A percentile compares a stretch with the other conserved stretches of the same genome.
Evolutionary conservation across 2,113 vertebrate genomes (phyloP).

Genomic region (Semicossyphus pulcher): DNA sequence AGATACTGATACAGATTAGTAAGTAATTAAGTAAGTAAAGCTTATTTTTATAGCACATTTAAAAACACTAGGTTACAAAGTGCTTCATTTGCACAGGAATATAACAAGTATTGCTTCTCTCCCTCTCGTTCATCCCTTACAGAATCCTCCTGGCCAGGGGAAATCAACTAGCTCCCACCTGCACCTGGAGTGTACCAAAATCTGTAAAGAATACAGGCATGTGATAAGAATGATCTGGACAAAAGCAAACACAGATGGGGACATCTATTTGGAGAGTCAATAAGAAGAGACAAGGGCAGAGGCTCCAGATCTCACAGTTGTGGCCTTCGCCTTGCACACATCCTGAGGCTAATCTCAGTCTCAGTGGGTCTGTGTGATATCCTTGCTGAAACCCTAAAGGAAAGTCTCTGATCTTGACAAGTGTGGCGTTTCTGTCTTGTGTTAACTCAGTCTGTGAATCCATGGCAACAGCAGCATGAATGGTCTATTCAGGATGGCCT

Average conservation of each 20-base stretch:
- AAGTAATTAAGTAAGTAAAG: too few relatives aligned
- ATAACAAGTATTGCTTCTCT: too few relatives aligned
- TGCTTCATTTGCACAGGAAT: too few relatives aligned
- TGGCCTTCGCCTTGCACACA: constrained; percentile 2
- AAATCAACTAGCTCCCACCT: too few relatives aligned
- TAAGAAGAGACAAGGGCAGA: constrained; percentile 22
- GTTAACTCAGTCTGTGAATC: constrained; percentile 54
- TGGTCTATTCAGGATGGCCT: constrained; percentile 40
- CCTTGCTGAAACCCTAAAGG: constrained; percentile 52
- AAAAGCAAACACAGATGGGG: background rate
- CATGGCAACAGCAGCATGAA: constrained; percentile 60
- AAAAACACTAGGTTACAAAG: too few relatives aligned
- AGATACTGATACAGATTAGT: too few relatives aligned
- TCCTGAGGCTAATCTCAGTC: constrained; percentile 12
- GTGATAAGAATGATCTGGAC: background rate
- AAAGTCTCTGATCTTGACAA: constrained; percentile 61
- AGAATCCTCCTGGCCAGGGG: background rate
- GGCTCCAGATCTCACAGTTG: background rate
- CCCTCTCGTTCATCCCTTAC: too few relatives aligned
- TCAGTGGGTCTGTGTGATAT: constrained; percentile 23
- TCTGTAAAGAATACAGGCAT: too few relatives aligned
- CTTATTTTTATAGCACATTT: too few relatives aligned
- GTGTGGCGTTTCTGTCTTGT: constrained; percentile 61
- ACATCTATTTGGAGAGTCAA: background rate
- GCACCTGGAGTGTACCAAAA: too few relatives aligned